Percentiles rank a stretch among this genome's conserved stretches.
These are phyloP conservation scores for Coregonus suidteri DNA, from an alignment of 2,797 vertebrate species.

Conservation along the genomic window DNA sequence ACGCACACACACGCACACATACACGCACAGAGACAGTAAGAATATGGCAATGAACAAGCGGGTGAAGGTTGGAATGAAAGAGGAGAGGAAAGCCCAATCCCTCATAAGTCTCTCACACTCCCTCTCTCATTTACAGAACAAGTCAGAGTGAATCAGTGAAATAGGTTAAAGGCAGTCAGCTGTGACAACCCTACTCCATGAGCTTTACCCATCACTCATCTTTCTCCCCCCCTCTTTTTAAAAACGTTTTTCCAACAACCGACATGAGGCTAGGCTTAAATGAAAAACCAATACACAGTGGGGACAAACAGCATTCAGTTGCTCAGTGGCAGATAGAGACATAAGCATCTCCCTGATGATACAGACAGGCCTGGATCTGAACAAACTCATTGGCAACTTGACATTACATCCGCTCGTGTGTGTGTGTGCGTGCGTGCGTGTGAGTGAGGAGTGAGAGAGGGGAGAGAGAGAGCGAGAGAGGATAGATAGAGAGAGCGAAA, in stretches of 20 bases:
- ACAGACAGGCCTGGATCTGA: not conserved
- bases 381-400: not conserved
- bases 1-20: conserved; percentile 12
- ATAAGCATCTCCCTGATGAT: not conserved
- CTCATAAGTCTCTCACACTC: conserved; percentile 13
- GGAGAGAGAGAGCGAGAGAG: not conserved
- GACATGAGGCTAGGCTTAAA: conserved; percentile 33
- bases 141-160: conserved; percentile 42
- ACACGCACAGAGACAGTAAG: conserved; percentile 3
- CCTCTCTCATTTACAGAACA: conserved; percentile 25
- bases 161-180: conserved; percentile 64
- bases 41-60: conserved; percentile 21
- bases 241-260: not conserved
- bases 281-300: not conserved
- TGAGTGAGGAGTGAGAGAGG: conserved; percentile 16
- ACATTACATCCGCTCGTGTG: not conserved
- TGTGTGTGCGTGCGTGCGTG: too few species aligned
- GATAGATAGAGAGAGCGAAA: too few species aligned
- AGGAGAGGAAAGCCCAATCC: conserved; percentile 30
- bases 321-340: conserved; percentile 6
- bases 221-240: not conserved
- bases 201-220: conserved; percentile 18
- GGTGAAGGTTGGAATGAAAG: not conserved
- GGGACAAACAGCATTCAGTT: not conserved
- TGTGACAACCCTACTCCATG: conserved; percentile 65